These are phyloP conservation scores for Anthopleura sola DNA, from an alignment of 64 coral and sea anemone genomes.

Conservation along the genomic window DNA sequence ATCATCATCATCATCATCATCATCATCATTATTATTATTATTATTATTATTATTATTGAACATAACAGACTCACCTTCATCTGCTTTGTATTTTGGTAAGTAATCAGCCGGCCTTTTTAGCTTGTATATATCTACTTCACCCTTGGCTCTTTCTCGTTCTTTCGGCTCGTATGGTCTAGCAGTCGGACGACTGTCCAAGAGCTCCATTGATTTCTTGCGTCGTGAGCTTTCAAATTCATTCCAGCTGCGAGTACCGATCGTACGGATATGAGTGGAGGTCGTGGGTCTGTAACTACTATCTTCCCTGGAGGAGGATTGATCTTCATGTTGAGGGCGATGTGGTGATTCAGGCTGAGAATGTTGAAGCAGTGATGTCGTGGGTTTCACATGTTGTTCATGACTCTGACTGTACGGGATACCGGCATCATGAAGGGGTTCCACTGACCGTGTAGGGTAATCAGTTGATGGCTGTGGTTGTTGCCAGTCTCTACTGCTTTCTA, in stretches of 20 bases:
- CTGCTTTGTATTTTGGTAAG: conserved; percentile 9
- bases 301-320: neutral
- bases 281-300: neutral
- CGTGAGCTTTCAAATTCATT: conserved; percentile 27
- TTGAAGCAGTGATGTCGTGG: neutral
- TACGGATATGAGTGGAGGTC: neutral
- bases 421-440: neutral
- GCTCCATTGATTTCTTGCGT: conserved; percentile 22
- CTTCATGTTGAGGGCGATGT: neutral
- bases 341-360: neutral
- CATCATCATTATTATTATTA: too few relatives aligned
- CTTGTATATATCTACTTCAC: neutral
- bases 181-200: conserved; percentile 7
- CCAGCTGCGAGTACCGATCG: conserved; percentile 18
- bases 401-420: neutral
- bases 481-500: neutral
- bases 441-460: neutral
- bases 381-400: neutral
- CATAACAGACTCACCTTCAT: neutral
- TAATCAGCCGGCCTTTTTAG: conserved; percentile 17
- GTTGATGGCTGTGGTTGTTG: neutral
- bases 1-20: too few relatives aligned
- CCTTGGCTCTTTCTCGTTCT: neutral
- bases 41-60: neutral
- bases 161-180: neutral